These are phyloP conservation scores for Metellina segmentata DNA, from an alignment of 2,888 invertebrate species.

Conservation along the genomic window DNA sequence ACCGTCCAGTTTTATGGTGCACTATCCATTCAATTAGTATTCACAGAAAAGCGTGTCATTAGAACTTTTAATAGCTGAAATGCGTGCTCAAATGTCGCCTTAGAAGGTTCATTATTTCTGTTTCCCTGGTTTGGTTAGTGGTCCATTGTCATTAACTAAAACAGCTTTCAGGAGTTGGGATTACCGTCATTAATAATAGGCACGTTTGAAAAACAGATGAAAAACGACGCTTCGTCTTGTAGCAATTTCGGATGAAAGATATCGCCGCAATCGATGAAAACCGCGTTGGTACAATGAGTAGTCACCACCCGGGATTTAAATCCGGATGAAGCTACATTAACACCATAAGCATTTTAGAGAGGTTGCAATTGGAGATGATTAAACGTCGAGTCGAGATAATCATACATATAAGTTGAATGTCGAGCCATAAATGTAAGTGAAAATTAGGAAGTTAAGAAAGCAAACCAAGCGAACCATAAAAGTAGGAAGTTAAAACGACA, in stretches of 20 bases:
- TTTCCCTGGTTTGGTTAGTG: conserved; percentile 10
- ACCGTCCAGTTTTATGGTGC: conserved; percentile 33
- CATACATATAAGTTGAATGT: no score
- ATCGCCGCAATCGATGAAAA: background rate
- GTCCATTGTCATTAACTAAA: conserved; percentile 26
- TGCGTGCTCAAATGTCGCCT: conserved; percentile 55
- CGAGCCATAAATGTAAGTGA: no score
- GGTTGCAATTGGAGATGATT: no score
- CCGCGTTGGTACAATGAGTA: no score
- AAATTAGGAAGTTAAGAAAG: no score
- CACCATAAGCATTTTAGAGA: no score
- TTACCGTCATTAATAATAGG: conserved; percentile 15
- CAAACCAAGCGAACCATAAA: no score
- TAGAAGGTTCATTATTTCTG: conserved; percentile 44
- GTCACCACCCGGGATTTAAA: no score
- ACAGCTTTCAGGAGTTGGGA: conserved; percentile 10
- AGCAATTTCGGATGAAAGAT: conserved; percentile 15
- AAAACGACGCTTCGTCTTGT: background rate
- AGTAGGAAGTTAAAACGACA: no score
- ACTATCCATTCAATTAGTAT: conserved; percentile 59
- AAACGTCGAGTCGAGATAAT: no score
- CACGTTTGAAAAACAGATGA: conserved; percentile 7
- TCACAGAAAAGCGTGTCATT: conserved; percentile 69
- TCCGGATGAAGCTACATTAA: no score
- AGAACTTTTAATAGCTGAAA: conserved; percentile 70